phyloP scores from a whole-genome alignment of 2,797 vertebrate genomes.

The Philypnodon macrostomus region DNA sequence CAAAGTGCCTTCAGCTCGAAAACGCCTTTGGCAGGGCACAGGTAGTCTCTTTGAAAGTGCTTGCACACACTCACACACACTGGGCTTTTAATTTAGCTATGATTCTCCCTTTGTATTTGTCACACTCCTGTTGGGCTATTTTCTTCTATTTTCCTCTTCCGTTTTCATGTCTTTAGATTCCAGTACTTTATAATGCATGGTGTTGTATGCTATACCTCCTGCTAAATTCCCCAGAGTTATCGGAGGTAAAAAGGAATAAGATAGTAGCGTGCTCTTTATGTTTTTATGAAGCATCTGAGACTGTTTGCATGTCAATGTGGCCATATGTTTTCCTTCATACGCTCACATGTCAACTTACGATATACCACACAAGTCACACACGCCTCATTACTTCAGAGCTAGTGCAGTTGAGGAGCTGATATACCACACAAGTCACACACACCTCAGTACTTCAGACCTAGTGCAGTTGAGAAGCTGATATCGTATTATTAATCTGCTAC shows the following conservation, averaged over 20 bases:
- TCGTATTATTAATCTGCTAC: constrained; percentile 10
- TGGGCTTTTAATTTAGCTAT: constrained; percentile 60
- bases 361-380: constrained; percentile 11
- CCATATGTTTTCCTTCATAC: constrained; percentile 46
- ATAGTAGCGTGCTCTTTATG: constrained; percentile 59
- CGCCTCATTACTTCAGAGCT: constrained; percentile 17
- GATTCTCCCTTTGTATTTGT: constrained; percentile 54
- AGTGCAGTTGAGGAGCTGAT: constrained; percentile 11
- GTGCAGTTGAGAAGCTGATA: constrained; percentile 11
- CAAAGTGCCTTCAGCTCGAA: constrained; percentile 72
- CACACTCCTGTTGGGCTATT: constrained; percentile 43
- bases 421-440: constrained; percentile 12
- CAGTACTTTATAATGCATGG: constrained; percentile 47
- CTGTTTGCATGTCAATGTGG: constrained; percentile 40
- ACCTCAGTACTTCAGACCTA: constrained; percentile 18
- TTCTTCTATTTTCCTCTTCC: constrained; percentile 42
- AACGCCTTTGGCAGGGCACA: constrained; percentile 74
- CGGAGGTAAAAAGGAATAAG: constrained; percentile 57
- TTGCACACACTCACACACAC: constrained; percentile 44
- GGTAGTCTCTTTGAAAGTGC: constrained; percentile 71
- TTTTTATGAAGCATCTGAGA: constrained; percentile 66
- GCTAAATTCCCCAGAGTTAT: constrained; percentile 47
- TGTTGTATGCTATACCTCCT: constrained; percentile 46
- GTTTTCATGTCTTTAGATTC: constrained; percentile 34
- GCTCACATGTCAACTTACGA: constrained; percentile 18